phyloP scores from a whole-genome alignment of 1,140 invertebrate species.

The Diabrotica virgifera region DNA sequence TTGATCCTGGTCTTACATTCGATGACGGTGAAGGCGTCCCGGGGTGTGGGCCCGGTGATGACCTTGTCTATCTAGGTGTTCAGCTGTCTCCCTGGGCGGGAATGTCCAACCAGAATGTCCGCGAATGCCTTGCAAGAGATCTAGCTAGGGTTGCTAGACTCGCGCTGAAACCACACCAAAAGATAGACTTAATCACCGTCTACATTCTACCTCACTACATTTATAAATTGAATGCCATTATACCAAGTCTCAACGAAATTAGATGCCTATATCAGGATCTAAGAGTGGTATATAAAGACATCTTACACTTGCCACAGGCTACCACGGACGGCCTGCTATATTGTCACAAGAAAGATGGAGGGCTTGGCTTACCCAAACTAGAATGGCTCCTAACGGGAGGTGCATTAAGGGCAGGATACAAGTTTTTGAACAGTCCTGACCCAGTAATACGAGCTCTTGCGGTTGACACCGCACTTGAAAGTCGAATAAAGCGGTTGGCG shows the following conservation, averaged over 20 bases:
- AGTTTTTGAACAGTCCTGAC: constrained; percentile 20
- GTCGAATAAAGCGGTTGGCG: constrained; percentile 18
- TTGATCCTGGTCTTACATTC: constrained; percentile 21
- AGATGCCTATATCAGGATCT: constrained; percentile 28
- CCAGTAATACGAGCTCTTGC: constrained; percentile 28
- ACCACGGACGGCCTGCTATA: constrained; percentile 28
- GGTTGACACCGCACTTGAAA: too few relatives aligned
- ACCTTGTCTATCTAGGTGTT: too few relatives aligned
- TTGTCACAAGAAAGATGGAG: constrained; percentile 34
- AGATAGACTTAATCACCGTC: too few relatives aligned
- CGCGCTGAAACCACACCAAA: too few relatives aligned
- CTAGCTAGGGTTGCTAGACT: too few relatives aligned
- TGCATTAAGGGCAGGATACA: constrained; percentile 17
- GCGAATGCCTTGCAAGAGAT: too few relatives aligned
- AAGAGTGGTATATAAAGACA: constrained; percentile 19
- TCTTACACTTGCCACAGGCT: too few relatives aligned
- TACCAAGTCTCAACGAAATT: constrained; percentile 20
- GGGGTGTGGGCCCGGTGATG: too few relatives aligned
- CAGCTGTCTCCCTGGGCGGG: too few relatives aligned
- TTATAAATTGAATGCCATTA: constrained; percentile 15
- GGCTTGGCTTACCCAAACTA: constrained; percentile 31
- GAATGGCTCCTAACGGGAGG: constrained; percentile 17
- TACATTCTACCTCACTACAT: too few relatives aligned
- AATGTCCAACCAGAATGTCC: too few relatives aligned
- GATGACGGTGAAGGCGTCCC: too few relatives aligned